phyloP scores from a whole-genome alignment of 2,113 vertebrate genomes.

The Muntiacus reevesi region DNA sequence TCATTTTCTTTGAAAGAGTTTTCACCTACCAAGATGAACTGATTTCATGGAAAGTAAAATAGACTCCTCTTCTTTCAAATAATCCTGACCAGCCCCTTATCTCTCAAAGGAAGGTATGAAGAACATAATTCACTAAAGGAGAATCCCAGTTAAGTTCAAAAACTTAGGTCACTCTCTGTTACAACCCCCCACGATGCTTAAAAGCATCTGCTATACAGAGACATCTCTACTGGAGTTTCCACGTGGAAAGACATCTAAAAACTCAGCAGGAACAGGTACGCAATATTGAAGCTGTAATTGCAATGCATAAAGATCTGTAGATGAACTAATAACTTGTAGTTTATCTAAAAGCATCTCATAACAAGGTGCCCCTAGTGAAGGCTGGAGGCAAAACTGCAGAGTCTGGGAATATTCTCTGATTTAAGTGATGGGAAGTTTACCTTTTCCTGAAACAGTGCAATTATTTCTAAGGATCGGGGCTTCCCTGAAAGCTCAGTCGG shows the following conservation, averaged over 20 bases:
- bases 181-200: not conserved
- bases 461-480: not conserved
- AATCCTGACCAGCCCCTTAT: not conserved
- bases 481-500: not conserved
- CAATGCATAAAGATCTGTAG: not conserved
- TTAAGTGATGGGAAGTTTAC: not conserved
- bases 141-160: not conserved
- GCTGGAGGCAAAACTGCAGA: not conserved
- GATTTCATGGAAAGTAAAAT: not conserved
- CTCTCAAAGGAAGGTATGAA: not conserved
- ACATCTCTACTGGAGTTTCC: not conserved
- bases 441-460: not conserved
- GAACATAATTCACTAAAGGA: not conserved
- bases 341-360: not conserved
- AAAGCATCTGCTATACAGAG: not conserved
- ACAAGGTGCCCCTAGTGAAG: not conserved
- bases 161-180: not conserved
- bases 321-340: not conserved
- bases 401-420: not conserved
- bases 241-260: not conserved
- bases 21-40: not conserved
- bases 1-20: not conserved
- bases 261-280: not conserved
- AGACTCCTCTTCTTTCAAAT: not conserved
- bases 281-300: not conserved